These are phyloP conservation scores for Talpa occidentalis DNA, from an alignment of 2,113 vertebrate species.

Conservation along the genomic window DNA sequence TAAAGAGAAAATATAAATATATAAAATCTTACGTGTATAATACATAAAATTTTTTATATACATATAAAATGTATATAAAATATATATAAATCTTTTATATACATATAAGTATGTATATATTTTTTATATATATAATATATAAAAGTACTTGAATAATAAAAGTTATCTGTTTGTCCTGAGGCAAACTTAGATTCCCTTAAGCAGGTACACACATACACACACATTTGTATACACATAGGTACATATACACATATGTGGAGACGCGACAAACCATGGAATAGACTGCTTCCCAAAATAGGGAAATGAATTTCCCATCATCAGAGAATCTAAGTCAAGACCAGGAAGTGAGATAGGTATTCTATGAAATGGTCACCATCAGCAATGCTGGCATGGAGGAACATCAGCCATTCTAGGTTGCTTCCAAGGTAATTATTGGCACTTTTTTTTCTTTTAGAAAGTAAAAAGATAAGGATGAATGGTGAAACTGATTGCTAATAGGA, in stretches of 20 bases:
- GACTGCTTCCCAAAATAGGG: neutral
- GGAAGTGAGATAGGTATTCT: neutral
- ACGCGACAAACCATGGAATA: neutral
- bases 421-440: neutral
- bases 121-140: no score
- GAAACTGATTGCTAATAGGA: neutral
- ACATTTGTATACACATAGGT: no score
- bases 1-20: no score
- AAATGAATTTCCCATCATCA: neutral
- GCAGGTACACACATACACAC: neutral
- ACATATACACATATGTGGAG: neutral
- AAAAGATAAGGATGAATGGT: neutral
- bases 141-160: slow-evolving; percentile 9
- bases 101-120: no score
- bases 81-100: no score
- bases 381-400: neutral
- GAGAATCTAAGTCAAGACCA: neutral
- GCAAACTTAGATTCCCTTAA: neutral
- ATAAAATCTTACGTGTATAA: no score
- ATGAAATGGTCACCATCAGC: neutral
- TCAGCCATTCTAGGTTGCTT: neutral
- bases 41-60: no score
- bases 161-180: neutral
- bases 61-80: no score
- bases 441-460: neutral